Evolutionary conservation across 1,140 invertebrate genomes (phyloP).

Genomic region (Acarapis woodi): DNA sequence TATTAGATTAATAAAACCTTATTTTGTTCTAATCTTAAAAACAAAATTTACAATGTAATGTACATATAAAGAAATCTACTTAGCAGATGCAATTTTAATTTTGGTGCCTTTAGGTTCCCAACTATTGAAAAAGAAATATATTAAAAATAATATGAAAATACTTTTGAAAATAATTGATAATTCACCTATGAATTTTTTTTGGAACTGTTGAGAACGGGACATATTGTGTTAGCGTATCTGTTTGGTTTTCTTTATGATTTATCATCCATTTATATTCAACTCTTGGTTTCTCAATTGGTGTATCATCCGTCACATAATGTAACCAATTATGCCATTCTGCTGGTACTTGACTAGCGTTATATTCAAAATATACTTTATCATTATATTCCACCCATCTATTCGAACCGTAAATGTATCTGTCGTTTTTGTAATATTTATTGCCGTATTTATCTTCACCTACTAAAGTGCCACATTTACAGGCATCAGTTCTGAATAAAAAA

Average conservation of each 20-base stretch:
- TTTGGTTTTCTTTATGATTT: constrained; percentile 48
- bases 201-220: constrained; percentile 60
- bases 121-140: too few relatives aligned
- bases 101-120: background rate
- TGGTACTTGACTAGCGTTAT: constrained; percentile 76
- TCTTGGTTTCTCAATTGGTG: constrained; percentile 24
- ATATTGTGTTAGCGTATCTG: constrained; percentile 38
- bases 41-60: too few relatives aligned
- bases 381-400: constrained; percentile 82
- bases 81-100: background rate
- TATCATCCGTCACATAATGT: constrained; percentile 47
- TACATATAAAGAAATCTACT: too few relatives aligned
- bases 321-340: constrained; percentile 61
- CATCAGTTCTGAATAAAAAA: constrained; percentile 33
- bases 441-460: constrained; percentile 86
- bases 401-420: constrained; percentile 52
- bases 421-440: constrained; percentile 87
- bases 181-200: constrained; percentile 48
- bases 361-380: constrained; percentile 40
- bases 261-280: constrained; percentile 45
- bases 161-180: too few relatives aligned
- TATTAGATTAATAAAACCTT: too few relatives aligned
- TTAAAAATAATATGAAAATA: too few relatives aligned
- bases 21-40: too few relatives aligned
- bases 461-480: constrained; percentile 43